A percentile compares a stretch with the other conserved stretches of the same genome.
These are phyloP conservation scores for Matsumurasca onukii DNA, from an alignment of 1,140 invertebrate genomes.

Conservation along the genomic window DNA sequence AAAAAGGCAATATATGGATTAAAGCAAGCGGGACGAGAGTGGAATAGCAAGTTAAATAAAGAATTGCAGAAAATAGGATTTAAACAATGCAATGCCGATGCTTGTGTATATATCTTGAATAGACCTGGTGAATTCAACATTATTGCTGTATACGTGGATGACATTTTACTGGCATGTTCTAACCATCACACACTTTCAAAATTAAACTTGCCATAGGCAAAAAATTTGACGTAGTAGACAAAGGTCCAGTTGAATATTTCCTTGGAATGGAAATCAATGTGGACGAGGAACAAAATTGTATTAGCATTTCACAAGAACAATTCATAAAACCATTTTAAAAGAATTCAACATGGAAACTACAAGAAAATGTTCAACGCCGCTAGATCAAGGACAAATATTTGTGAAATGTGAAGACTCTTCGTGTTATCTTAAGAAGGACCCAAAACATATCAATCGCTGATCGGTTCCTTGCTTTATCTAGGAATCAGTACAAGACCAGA, in stretches of 20 bases:
- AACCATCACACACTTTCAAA: neutral
- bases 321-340: neutral
- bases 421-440: neutral
- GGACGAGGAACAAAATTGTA: neutral
- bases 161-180: conserved; percentile 12
- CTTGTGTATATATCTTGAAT: conserved; percentile 37
- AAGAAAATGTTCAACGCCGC: neutral
- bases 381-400: too few relatives aligned
- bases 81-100: too few relatives aligned
- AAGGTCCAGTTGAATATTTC: neutral
- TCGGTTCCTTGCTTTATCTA: neutral
- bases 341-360: neutral
- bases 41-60: conserved; percentile 44
- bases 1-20: too few relatives aligned
- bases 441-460: neutral
- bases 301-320: neutral
- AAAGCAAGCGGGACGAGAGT: conserved; percentile 49
- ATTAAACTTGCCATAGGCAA: conserved; percentile 1
- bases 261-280: neutral
- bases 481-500: neutral
- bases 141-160: conserved; percentile 25
- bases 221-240: conserved; percentile 13
- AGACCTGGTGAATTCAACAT: conserved; percentile 14
- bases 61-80: conserved; percentile 33
- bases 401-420: too few relatives aligned